Evolutionary conservation across 2,113 vertebrate genomes (phyloP), one percentile per base, ranked within the genome.

Genomic region (Apaloderma vittatum): DNA sequence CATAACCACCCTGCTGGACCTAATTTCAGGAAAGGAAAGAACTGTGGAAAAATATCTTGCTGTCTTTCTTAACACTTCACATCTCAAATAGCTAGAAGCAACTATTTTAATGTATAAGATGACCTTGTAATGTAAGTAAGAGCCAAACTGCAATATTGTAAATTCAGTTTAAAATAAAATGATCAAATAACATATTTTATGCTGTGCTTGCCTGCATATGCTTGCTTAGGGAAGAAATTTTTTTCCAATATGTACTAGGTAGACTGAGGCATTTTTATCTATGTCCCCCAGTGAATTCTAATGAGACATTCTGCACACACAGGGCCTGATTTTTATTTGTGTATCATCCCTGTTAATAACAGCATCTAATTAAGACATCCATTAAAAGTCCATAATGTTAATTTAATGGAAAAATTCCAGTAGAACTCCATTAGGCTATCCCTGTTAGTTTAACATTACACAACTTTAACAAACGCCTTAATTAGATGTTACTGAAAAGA

Each of bases 361-460:
- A 96, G 45, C 80, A 95, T 88, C 96, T 97, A 98, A 98, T 97
- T 97, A 97, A 97, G 93, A 94, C 78, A 96, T 94, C 91, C 82
- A 96, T 97, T 98, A 94, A 78, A 96, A 96, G 65, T 86, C 74
- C 49, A 63, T 91, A 95, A 93, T 86, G 74, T 91, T 90, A 97
- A 97, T 92, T 95, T 98, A 98, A 97, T 92, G 71, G 95, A 85
- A 97, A 96, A 97, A 95, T 92, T 97, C 73, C 92, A 96, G 30
- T 66, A 95, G 92, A 95, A 94, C 30, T 94, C 62, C 23, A 91
- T 96, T 95, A 95, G 20, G 21, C 13, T 96, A 27, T 96, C 66
- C 51, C 80, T 97, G 90, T 95, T 97, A 98, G 78, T 79, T 97
- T 96, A 96, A 95, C 86, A 95, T 96, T 94, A 90, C 46, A 91